Conservation (phyloP, 2,113 vertebrate genomes). For the Leucoraja erinaceus region DNA sequence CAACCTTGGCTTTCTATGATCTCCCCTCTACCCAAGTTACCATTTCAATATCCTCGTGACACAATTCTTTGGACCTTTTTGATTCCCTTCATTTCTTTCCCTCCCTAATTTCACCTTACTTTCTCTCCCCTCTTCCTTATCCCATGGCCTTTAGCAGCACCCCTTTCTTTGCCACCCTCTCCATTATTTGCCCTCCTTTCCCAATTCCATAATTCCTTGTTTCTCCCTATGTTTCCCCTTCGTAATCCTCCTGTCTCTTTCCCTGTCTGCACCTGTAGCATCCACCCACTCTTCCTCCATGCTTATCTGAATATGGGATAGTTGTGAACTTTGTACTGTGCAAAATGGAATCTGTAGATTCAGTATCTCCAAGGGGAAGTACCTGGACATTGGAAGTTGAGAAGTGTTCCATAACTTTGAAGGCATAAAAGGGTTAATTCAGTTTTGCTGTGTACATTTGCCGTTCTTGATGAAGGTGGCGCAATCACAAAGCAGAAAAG, state of each 20-base stretch:
- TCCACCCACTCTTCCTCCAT: background rate
- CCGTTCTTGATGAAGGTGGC: background rate
- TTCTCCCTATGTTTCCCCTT: too few relatives aligned
- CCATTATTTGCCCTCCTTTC: too few relatives aligned
- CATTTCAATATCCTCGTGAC: too few relatives aligned
- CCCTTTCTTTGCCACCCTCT: background rate
- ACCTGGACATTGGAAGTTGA: background rate
- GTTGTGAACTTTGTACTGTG: background rate
- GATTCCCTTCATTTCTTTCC: too few relatives aligned
- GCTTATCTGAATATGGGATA: background rate
- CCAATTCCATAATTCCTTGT: too few relatives aligned
- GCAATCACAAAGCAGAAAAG: background rate
- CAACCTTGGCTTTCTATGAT: too few relatives aligned
- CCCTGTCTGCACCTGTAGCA: background rate
- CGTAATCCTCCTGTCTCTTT: background rate
- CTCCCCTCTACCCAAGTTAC: too few relatives aligned
- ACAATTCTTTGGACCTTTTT: too few relatives aligned
- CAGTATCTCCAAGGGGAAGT: background rate
- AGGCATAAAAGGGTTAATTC: background rate
- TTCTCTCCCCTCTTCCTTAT: background rate
- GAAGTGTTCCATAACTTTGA: background rate
- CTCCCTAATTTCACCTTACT: too few relatives aligned
- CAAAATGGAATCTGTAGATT: background rate
- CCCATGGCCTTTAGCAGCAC: background rate
- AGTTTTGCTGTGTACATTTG: background rate